Evolutionary conservation across 2,797 vertebrate species (phyloP), one percentile per base, ranked within the genome.

Genomic region (Brachyrhaphis roseni): DNA sequence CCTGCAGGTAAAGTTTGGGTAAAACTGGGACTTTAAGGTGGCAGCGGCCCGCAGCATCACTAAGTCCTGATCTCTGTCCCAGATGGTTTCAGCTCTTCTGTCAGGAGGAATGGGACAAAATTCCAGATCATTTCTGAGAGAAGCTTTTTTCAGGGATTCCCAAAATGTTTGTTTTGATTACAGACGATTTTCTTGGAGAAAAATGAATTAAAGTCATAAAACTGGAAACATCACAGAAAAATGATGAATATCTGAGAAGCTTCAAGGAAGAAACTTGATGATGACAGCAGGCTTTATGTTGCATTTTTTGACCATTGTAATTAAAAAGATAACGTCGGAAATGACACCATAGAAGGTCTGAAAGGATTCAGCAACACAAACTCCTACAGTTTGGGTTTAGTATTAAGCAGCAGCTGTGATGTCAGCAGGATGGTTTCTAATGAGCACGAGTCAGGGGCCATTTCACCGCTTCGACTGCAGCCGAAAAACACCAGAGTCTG

Each of bases 401-500:
- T 57, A 15, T 73, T 62, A 76, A 78, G 74, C 39, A 41, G 55
- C 64, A 57, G 45, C 46, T 34, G 1, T 45, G 36, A 68, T 51
- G 47, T 45, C 39, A 15, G 70, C 72, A 46, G 79, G 23, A 2
- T 7, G 6, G 66, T 2, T 8, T 3, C 7, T 79, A 77, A 26
- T 59, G 20, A 34, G 28, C 34, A 57, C 26, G 62, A 74, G 53
- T 79, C 77, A 55, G 70, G 57, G 59, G 59, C 5, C n/a, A 75
- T 23, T 75, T 45, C n/a, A 74, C 51, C 26, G 75, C 59, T 46
- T 62, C 10, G 43, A 47, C 43, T 64, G 43, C 47, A 23, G 73
- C 74, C 72, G 74, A 75, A 39, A 64, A 39, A 4, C 41, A 47
- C 41, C 85, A 81, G 47, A 78, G 57, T 59, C 75, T 77, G 64